These are phyloP conservation scores for Drosophila kohkoa DNA, from an alignment of 1,140 invertebrate genomes.

Conservation along the genomic window DNA sequence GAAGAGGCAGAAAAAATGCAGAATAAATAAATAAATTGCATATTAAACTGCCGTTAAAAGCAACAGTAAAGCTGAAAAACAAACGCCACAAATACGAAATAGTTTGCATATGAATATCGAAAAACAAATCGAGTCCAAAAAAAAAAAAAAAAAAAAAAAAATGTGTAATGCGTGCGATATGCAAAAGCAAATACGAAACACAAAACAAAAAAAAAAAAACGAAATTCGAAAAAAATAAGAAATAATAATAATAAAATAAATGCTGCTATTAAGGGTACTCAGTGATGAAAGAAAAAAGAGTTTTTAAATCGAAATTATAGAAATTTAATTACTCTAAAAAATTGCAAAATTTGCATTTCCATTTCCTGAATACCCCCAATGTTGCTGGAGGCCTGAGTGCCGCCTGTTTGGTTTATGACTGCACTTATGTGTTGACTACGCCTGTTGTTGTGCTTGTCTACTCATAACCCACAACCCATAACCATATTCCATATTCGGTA, in stretches of 20 bases:
- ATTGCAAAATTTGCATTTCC: neutral
- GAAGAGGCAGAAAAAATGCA: constrained; percentile 20
- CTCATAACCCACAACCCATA: constrained; percentile 10
- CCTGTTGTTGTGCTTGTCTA: constrained; percentile 22
- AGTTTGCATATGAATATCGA: constrained; percentile 24
- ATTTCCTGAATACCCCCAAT: constrained; percentile 26
- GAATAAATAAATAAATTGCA: constrained; percentile 17
- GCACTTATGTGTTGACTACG: constrained; percentile 53
- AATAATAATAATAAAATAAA: neutral
- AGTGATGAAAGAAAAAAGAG: neutral
- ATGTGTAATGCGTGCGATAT: constrained; percentile 31
- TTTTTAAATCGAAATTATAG: neutral
- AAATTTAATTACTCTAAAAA: neutral
- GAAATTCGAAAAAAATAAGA: neutral
- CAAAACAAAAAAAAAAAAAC: constrained; percentile 1
- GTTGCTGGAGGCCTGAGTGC: constrained; percentile 24
- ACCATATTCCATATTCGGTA: too few relatives aligned
- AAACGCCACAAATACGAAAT: constrained; percentile 4
- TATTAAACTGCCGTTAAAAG: constrained; percentile 27
- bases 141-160: constrained; percentile 5
- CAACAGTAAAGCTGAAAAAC: constrained; percentile 23
- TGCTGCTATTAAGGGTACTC: constrained; percentile 23
- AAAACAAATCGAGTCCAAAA: constrained; percentile 6
- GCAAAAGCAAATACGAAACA: constrained; percentile 8
- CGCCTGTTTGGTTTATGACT: constrained; percentile 62